These are phyloP conservation scores for Tamandua tetradactyla DNA, from an alignment of 2,797 vertebrate species.

Conservation along the genomic window DNA sequence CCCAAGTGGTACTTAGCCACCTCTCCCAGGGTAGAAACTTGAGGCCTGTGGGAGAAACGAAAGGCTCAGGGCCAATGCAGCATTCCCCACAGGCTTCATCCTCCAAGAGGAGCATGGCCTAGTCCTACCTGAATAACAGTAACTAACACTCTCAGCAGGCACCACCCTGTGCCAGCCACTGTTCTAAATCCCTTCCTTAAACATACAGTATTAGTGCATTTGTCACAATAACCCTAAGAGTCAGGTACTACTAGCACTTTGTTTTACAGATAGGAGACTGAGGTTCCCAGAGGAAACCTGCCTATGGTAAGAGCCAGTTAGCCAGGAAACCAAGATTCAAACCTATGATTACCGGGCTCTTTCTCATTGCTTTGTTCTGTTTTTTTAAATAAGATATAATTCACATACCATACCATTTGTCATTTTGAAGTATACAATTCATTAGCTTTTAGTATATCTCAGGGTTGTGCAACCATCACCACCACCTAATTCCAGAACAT, in stretches of 20 bases:
- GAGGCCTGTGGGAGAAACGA: not conserved
- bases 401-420: not conserved
- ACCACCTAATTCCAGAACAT: slow-evolving; percentile 7
- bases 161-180: not conserved
- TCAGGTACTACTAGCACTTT: too few relatives aligned
- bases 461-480: not conserved
- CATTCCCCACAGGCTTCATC: not conserved
- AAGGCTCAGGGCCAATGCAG: fast-evolving
- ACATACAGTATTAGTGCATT: fast-evolving
- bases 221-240: not conserved
- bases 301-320: not conserved
- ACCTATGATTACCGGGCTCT: not conserved
- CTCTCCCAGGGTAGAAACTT: not conserved
- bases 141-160: not conserved
- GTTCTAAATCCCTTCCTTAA: not conserved
- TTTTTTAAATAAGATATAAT: not conserved
- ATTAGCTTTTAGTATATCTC: not conserved
- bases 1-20: not conserved
- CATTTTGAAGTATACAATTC: not conserved
- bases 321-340: not conserved
- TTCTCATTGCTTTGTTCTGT: not conserved
- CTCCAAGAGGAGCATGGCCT: not conserved
- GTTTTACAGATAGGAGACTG: not conserved
- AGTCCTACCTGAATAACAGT: not conserved
- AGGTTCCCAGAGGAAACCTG: not conserved